Evolutionary conservation across 1,140 invertebrate species (phyloP).

Genomic region (Colletes gigas): DNA sequence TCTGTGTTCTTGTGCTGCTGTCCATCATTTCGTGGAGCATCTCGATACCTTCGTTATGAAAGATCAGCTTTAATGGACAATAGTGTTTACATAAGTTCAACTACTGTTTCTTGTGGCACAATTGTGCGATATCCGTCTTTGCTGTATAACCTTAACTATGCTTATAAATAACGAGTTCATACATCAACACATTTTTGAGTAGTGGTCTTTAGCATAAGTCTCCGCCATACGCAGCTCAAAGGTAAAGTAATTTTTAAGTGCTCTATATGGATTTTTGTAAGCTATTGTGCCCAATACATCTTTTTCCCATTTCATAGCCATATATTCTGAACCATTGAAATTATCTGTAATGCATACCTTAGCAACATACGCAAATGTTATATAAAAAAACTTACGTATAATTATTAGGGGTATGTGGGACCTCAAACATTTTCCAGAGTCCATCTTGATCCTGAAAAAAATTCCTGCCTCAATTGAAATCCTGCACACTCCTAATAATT

Average conservation of each 20-base stretch:
- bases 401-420: no score
- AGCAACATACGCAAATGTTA: not conserved
- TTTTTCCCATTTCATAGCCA: conserved; percentile 2
- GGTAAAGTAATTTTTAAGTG: conserved; percentile 12
- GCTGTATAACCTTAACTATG: not conserved
- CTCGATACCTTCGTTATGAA: not conserved
- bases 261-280: conserved; percentile 3
- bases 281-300: not conserved
- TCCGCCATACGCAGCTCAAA: conserved; percentile 14
- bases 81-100: not conserved
- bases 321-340: not conserved
- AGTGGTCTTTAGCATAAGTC: conserved; percentile 13
- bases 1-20: conserved; percentile 36
- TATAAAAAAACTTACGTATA: not conserved
- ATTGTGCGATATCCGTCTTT: not conserved
- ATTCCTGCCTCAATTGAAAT: no score
- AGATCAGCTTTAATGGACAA: not conserved
- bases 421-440: no score
- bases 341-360: not conserved
- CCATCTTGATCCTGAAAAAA: no score
- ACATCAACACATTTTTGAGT: conserved; percentile 24
- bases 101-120: not conserved
- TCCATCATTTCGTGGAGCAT: not conserved
- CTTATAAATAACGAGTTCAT: conserved; percentile 16
- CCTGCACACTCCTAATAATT: no score